phyloP scores from a whole-genome alignment of 2,888 invertebrate genomes.

The Acronicta leporina region DNA sequence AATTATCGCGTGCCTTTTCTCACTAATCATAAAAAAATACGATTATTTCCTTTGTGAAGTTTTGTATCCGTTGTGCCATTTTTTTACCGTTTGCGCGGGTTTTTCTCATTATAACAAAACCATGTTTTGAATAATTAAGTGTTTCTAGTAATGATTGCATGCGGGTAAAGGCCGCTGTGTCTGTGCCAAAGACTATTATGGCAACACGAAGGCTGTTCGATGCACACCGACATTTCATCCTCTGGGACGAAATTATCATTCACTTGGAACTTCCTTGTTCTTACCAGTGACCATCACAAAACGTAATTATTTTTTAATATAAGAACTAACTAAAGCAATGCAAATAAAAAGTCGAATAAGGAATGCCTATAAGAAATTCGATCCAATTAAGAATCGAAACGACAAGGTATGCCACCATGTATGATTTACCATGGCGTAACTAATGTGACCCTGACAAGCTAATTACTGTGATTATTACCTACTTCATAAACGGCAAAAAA shows the following conservation, averaged over 20 bases:
- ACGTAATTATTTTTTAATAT: conserved; percentile 6
- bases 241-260: conserved; percentile 60
- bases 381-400: conserved; percentile 45
- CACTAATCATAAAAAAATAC: conserved; percentile 41
- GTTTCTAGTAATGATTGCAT: conserved; percentile 61
- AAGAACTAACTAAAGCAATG: conserved; percentile 8
- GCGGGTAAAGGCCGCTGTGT: conserved; percentile 62
- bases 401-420: conserved; percentile 26
- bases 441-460: conserved; percentile 40
- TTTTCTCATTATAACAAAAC: conserved; percentile 53
- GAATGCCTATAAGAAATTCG: conserved; percentile 39
- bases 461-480: conserved; percentile 30
- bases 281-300: conserved; percentile 17
- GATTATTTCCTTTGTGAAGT: conserved; percentile 54
- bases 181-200: conserved; percentile 61
- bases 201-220: conserved; percentile 66
- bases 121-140: conserved; percentile 61
- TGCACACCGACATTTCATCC: conserved; percentile 57
- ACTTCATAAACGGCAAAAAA: conserved; percentile 38
- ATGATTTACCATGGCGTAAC: conserved; percentile 30
- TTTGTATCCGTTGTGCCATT: conserved; percentile 52
- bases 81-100: conserved; percentile 47
- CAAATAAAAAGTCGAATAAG: conserved; percentile 8
- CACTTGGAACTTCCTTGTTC: too few species aligned
- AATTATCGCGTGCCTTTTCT: conserved; percentile 48